These are phyloP conservation scores for Antechinus flavipes DNA, from an alignment of 2,113 vertebrate species.

Conservation along the genomic window DNA sequence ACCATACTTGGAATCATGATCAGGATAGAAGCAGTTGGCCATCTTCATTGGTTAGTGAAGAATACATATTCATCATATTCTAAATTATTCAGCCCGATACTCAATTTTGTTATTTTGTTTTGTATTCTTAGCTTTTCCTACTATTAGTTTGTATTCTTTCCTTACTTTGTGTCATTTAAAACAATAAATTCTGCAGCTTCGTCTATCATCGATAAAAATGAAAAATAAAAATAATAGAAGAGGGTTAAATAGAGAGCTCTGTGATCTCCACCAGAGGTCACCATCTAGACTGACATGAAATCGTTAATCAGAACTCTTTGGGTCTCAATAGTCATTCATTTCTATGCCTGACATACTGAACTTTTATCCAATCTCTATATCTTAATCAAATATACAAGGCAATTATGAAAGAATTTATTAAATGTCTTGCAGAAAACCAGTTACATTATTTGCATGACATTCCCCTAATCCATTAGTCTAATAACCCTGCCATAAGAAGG, in stretches of 20 bases:
- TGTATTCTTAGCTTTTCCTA: not conserved
- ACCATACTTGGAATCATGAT: not conserved
- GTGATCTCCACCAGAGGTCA: not conserved
- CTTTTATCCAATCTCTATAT: not conserved
- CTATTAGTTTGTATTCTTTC: not conserved
- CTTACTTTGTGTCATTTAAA: not conserved
- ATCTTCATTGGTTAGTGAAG: not conserved
- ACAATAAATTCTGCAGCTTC: not conserved
- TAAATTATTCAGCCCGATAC: not conserved
- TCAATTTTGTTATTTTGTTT: not conserved
- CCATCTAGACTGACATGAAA: not conserved
- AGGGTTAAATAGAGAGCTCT: not conserved
- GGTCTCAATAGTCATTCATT: not conserved
- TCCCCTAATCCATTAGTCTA: not conserved
- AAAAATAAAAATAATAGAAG: not conserved
- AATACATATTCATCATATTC: not conserved
- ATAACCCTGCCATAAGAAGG: not conserved
- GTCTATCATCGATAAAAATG: not conserved
- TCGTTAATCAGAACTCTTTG: not conserved
- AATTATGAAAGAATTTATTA: not conserved
- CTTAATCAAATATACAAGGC: not conserved
- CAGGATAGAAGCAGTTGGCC: not conserved
- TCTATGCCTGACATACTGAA: not conserved
- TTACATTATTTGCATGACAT: not conserved
- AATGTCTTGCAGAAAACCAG: not conserved